Base-by-base conservation (phyloP, 2,797 vertebrate species). In the Lutjanus argentimaculatus region DNA sequence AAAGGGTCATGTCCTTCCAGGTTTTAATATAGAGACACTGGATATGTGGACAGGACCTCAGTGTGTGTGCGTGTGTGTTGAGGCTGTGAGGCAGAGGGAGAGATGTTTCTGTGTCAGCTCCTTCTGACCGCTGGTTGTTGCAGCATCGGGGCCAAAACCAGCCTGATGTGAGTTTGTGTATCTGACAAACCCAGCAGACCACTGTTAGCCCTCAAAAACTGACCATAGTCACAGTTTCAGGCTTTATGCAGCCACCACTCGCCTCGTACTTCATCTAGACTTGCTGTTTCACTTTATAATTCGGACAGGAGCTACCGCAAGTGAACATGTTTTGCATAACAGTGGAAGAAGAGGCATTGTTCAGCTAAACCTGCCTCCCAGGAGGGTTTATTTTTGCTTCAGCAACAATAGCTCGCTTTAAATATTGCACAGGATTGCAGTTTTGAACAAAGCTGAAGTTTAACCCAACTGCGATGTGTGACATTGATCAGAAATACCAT, bases 11-110 rank as follows among this genome's bases (percentile, higher is more conserved):
- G 94, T 93, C 93, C 93, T 94, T 87, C 86, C 79, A 89, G 79
- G 82, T 91, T 94, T 93, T 91, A 93, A 94, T 93, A 91, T 85
- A 91, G 84, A 92, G 88, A 92, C 90, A 93, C 74, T 88, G 90
- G 93, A 93, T 93, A 87, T 93, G 89, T 92, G 90, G 88, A 89
- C 85, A 89, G 77, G 90, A 86, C 64, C 81, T 80, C 77, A 16
- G 74, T 78, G 71, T 70, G 78, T 89, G 63, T 64, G 48, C 17
- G 42, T 21, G 17, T 36, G 30, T 36, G 30, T 36, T 36, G 30
- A 36, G 30, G 30, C 30, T 36, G 30, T 42, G 76, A 70, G 69
- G 22, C 42, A 77, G 63, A 67, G 64, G 63, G 52, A 62, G 66
- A 52, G 57, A 79, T 80, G 76, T 81, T 67, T 83, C 56, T 72